Percentiles rank a stretch among this genome's conserved stretches.
Evolutionary conservation across 2,797 vertebrate species (phyloP).

Genomic region (Falco cherrug): DNA sequence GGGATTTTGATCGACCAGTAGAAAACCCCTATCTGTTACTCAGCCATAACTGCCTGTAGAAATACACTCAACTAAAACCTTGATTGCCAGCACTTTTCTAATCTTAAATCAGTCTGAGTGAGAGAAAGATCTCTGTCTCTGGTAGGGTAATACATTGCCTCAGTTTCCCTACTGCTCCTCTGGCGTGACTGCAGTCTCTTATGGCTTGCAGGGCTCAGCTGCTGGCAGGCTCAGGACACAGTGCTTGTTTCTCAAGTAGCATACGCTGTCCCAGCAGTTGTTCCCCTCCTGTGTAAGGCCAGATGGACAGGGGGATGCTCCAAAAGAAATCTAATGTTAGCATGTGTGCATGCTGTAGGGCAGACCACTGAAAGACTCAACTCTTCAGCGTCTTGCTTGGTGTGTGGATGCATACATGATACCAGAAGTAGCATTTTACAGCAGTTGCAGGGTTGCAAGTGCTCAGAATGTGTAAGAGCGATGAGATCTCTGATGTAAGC

Average conservation of each 20-base stretch:
- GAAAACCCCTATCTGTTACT: neutral
- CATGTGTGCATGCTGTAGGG: neutral
- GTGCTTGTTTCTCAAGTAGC: neutral
- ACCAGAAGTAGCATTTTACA: neutral
- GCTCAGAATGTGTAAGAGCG: neutral
- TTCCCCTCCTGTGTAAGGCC: neutral
- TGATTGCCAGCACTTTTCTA: neutral
- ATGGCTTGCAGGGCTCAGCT: neutral
- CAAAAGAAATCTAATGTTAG: neutral
- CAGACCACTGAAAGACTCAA: neutral
- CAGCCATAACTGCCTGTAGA: neutral
- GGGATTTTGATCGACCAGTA: neutral
- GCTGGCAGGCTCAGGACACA: neutral
- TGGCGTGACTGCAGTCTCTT: neutral
- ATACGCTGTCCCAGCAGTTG: neutral
- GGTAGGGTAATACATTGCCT: neutral
- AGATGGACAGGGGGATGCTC: neutral
- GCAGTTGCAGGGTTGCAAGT: neutral
- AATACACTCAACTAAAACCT: neutral
- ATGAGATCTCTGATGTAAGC: neutral
- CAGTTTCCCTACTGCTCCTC: neutral
- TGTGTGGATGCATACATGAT: rapidly evolving
- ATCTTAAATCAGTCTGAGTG: neutral
- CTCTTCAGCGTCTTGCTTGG: neutral
- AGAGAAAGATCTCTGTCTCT: neutral